Evolutionary conservation across 2,113 vertebrate species (phyloP).

Genomic region (Chloropsis hardwickii): DNA sequence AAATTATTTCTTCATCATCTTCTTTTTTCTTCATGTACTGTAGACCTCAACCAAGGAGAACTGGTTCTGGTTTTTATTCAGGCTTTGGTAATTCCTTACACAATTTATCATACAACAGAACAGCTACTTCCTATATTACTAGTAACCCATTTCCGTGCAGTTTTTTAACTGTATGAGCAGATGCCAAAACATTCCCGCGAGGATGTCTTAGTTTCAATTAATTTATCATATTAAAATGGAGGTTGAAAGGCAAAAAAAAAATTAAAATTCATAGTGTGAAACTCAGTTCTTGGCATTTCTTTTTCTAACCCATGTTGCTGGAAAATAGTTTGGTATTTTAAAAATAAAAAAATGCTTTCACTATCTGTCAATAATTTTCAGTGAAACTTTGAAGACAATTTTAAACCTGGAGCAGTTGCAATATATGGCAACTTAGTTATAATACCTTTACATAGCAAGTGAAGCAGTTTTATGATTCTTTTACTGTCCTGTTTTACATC

Average conservation of each 20-base stretch:
- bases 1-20: background rate
- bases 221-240: background rate
- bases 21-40: background rate
- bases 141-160: background rate
- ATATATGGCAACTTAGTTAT: background rate
- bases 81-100: background rate
- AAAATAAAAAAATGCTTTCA: conserved; percentile 31
- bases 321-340: background rate
- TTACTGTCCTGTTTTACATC: conserved; percentile 44
- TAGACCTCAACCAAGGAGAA: background rate
- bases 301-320: background rate
- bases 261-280: background rate
- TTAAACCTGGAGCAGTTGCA: background rate
- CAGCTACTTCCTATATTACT: background rate
- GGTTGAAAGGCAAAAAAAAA: background rate
- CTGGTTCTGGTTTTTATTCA: background rate
- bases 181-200: background rate
- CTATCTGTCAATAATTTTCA: background rate
- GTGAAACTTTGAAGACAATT: background rate
- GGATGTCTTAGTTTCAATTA: background rate
- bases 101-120: background rate
- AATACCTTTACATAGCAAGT: background rate
- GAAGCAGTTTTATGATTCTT: background rate
- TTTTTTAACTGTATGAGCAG: background rate
- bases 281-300: background rate